Conservation (phyloP, 2,797 vertebrate species). For the Sebastes minor region DNA sequence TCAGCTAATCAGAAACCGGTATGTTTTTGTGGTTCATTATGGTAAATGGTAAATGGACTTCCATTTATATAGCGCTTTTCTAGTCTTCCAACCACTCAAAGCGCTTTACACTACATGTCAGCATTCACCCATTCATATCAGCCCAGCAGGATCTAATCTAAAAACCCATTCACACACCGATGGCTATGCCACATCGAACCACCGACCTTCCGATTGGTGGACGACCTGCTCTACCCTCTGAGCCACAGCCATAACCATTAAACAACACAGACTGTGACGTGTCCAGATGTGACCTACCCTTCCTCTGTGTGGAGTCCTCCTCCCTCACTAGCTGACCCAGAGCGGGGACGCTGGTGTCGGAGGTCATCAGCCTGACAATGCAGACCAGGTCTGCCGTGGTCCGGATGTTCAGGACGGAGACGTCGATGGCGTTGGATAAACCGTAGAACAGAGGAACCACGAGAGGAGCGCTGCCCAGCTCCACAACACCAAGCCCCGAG, state of each 20-base stretch:
- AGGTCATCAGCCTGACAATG: constrained; percentile 58
- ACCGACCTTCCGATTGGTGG: no score
- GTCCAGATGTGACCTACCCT: constrained; percentile 42
- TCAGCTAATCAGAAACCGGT: background rate
- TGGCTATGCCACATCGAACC: no score
- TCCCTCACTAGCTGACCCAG: constrained; percentile 75
- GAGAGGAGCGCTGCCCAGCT: constrained; percentile 71
- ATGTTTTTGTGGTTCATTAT: background rate
- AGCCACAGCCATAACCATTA: background rate
- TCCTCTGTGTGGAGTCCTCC: constrained; percentile 65
- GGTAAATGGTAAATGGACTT: no score
- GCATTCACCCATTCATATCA: no score
- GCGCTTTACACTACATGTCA: no score
- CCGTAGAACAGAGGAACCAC: constrained; percentile 80
- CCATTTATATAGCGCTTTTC: no score
- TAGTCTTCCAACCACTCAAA: no score
- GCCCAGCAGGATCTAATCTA: no score
- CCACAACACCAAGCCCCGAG: constrained; percentile 49
- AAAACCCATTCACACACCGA: no score
- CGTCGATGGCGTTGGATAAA: constrained; percentile 75
- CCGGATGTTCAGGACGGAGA: constrained; percentile 71
- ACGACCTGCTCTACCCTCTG: no score
- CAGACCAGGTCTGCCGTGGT: constrained; percentile 53
- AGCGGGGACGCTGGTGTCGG: constrained; percentile 65
- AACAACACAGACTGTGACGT: background rate